Evolutionary conservation across 2,797 vertebrate species (phyloP).

Genomic region (Salmo trutta): DNA sequence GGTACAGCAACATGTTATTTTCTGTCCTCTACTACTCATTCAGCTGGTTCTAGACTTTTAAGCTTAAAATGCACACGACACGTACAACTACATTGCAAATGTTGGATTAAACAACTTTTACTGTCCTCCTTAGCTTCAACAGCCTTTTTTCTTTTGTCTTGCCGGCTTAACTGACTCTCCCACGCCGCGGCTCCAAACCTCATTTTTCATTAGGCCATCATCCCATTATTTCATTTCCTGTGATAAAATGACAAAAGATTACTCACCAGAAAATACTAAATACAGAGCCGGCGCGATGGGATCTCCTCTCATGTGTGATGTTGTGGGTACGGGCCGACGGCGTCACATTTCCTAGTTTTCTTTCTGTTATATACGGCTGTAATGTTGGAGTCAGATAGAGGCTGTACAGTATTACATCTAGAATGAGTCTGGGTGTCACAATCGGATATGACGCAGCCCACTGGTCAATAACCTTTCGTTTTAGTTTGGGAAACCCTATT

Average conservation of each 20-base stretch:
- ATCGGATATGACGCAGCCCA: constrained; percentile 63
- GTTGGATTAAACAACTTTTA: background rate
- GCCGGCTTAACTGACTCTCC: background rate
- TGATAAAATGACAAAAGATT: constrained; percentile 80
- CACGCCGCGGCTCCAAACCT: constrained; percentile 27
- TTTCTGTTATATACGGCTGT: constrained; percentile 70
- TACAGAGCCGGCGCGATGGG: constrained; percentile 72
- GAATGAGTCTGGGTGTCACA: constrained; percentile 49
- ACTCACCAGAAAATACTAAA: constrained; percentile 76
- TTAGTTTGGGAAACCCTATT: constrained; percentile 35
- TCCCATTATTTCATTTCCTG: constrained; percentile 76
- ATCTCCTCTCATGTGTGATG: constrained; percentile 74
- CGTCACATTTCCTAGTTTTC: constrained; percentile 76
- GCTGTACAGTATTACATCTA: constrained; percentile 44
- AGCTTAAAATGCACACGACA: background rate
- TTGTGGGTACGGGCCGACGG: constrained; percentile 60
- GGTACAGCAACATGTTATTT: background rate
- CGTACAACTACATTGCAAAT: background rate
- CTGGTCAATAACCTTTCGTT: constrained; percentile 56
- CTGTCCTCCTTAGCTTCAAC: constrained; percentile 52
- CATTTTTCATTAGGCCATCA: constrained; percentile 75
- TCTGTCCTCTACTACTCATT: background rate
- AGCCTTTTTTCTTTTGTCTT: constrained; percentile 42
- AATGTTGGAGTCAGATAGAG: constrained; percentile 62
- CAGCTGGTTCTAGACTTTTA: background rate